A percentile compares a stretch with the other conserved stretches of the same genome.
Conservation (phyloP, 1,140 invertebrate genomes). For the Battus philenor region DNA sequence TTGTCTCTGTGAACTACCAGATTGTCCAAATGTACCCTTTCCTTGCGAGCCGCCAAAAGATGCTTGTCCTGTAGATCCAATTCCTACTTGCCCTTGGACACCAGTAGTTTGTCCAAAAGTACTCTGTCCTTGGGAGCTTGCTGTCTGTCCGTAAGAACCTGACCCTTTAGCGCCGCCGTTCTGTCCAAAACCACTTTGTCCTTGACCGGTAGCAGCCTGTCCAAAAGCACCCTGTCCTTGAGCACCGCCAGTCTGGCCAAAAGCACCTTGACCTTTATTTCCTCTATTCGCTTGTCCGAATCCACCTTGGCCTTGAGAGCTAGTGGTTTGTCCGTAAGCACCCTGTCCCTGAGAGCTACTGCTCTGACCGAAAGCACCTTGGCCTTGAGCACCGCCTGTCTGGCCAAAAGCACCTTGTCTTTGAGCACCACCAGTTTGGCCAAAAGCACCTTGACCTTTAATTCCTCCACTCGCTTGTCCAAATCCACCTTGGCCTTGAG, state of each 20-base stretch:
- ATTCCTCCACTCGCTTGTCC: conserved; percentile 1
- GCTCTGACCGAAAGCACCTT: conserved; percentile 5
- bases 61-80: conserved; percentile 6
- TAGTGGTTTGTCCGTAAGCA: neutral
- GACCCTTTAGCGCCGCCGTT: neutral
- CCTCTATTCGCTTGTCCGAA: conserved; percentile 1
- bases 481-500: neutral
- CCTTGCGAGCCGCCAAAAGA: conserved; percentile 9
- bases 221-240: conserved; percentile 12
- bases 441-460: conserved; percentile 1
- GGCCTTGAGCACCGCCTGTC: conserved; percentile 1
- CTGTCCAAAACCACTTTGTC: neutral
- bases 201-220: neutral
- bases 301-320: neutral
- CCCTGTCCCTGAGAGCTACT: conserved; percentile 10
- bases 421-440: neutral
- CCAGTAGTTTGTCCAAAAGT: conserved; percentile 13
- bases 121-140: conserved; percentile 1
- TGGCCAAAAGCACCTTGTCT: conserved; percentile 8
- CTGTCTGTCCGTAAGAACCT: conserved; percentile 6
- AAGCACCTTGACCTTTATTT: conserved; percentile 4
- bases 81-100: neutral
- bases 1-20: conserved; percentile 6
- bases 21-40: conserved; percentile 4
- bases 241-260: neutral